Base-by-base conservation (phyloP, 2,113 vertebrate genomes). In the Anas platyrhynchos region DNA sequence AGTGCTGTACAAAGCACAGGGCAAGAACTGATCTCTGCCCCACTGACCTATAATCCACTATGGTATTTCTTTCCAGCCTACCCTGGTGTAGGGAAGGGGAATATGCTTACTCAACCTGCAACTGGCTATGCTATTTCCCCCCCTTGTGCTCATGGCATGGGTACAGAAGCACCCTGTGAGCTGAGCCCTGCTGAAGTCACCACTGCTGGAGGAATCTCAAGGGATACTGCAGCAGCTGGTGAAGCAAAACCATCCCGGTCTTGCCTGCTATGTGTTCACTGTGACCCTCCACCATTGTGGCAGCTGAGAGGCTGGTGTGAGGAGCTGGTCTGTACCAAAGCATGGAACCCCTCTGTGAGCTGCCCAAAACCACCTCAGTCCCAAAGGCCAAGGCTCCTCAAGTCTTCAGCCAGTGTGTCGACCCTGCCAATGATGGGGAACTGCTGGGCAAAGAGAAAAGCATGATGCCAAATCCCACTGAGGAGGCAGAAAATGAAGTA, bases 1-100 rank as follows among this genome's bases (percentile, higher is more conserved):
- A 59, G 48, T 32, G 7, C 54, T 89, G 26, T 36, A 69, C 41
- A 63, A 91, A 87, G 63, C 69, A 80, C 62, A 89, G 59, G 55
- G 46, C 73, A 92, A 92, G 63, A 84, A 73, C 38, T 44, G 12
- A 8, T 79, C 16, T 62, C 38, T 87, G 72, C 68, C 52, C n/a
- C 82, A 61, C 41, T 87, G 77, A 96, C 38, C 83, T 79, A 10
- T 46, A 74, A 95, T 43, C 20, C 41, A 86, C 31, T 56, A 54
- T 5, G 7, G 26, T 32, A 71, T 32, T 85, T 85, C 74, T 82
- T 91, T 83, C 62, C 75, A 93, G 58, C 29, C 76, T 65, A 26
- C 56, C 48, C 15, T 23, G 22, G 6, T n/a, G 72, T 62, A 38
- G 44, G 21, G 67, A 86, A 80, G 29, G 29, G 34, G 38, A 29